Base-by-base conservation (phyloP, 2,797 vertebrate species). In the Amniataba percoides region DNA sequence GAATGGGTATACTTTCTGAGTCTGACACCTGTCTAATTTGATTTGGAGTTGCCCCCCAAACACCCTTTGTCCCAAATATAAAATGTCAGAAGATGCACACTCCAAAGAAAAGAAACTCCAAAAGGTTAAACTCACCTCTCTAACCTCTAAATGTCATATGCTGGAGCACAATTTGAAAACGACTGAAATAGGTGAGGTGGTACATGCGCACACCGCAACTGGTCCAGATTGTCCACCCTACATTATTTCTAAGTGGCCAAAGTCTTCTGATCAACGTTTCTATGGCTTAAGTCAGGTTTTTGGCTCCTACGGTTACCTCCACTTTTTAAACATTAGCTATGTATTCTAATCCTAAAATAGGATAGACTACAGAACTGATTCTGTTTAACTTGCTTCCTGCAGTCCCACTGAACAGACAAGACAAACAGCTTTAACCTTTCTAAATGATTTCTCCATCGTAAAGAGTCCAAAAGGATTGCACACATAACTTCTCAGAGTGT, bases 1-100 rank as follows among this genome's bases (percentile, higher is more conserved):
- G 19, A 73, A 66, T 25, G 19, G 16, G 53, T 67, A 15, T 27
- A 27, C 19, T 2, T 39, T 65, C 42, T 66, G 31, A 14, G 3
- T 25, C 39, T 52, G 36, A 80, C 55, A 71, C 49, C 45, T 68
- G 53, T 65, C 36, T 71, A 10, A 51, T 60, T 36, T 36, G 34
- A 36, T 31, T 57, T 46, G 40, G 18, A 74, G 12, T 8, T 48
- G 46, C 15, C 72, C 40, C 19, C 9, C 10, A 48, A 68, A 12
- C 34, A 56, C 15, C 5, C 12, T 3, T 27, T 63, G 25, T 61
- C 25, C 36, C 4, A 71, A 48, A 70, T 23, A 42, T 45, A 12
- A 31, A 34, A 71, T 42, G 14, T 71, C 10, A 46, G 31, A 55
- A 51, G 40, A 60, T 56, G 19, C 34, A 52, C 7, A n/a, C 4